A percentile compares a stretch with the other conserved stretches of the same genome.
Conservation (phyloP, 2,888 invertebrate species). For the Chrysodeixis includens region DNA sequence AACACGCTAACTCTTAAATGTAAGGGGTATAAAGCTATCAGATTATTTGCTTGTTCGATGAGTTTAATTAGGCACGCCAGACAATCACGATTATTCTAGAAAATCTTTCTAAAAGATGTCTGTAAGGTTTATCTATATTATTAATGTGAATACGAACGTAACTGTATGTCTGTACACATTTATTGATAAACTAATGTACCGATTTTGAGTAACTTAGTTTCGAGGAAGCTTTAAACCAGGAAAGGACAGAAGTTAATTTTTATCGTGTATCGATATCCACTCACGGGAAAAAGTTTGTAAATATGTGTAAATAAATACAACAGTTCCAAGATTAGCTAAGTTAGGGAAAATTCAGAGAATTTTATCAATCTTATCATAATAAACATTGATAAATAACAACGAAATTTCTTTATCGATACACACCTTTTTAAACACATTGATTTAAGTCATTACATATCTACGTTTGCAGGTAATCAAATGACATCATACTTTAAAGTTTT, state of each 20-base stretch:
- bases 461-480: slow-evolving; percentile 26
- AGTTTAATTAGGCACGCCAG: slow-evolving; percentile 33
- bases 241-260: too few relatives aligned
- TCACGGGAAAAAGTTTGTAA: too few relatives aligned
- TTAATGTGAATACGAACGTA: too few relatives aligned
- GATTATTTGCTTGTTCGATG: slow-evolving; percentile 20
- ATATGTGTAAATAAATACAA: slow-evolving; percentile 2
- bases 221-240: too few relatives aligned
- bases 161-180: too few relatives aligned
- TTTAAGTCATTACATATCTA: slow-evolving; percentile 26
- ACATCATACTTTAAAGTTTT: slow-evolving; percentile 36
- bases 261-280: too few relatives aligned
- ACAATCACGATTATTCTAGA: slow-evolving; percentile 18
- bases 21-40: slow-evolving; percentile 21
- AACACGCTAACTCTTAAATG: slow-evolving; percentile 15
- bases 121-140: neutral
- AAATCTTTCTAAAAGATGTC: slow-evolving; percentile 13
- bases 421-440: slow-evolving; percentile 15
- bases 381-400: slow-evolving; percentile 33
- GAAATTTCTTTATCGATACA: slow-evolving; percentile 8
- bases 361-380: slow-evolving; percentile 42
- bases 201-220: too few relatives aligned
- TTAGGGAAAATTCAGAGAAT: slow-evolving; percentile 39
- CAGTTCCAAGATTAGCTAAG: slow-evolving; percentile 9
- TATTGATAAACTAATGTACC: too few relatives aligned